Evolutionary conservation across 2,113 vertebrate species (phyloP).

Genomic region (Narcine bancroftii): DNA sequence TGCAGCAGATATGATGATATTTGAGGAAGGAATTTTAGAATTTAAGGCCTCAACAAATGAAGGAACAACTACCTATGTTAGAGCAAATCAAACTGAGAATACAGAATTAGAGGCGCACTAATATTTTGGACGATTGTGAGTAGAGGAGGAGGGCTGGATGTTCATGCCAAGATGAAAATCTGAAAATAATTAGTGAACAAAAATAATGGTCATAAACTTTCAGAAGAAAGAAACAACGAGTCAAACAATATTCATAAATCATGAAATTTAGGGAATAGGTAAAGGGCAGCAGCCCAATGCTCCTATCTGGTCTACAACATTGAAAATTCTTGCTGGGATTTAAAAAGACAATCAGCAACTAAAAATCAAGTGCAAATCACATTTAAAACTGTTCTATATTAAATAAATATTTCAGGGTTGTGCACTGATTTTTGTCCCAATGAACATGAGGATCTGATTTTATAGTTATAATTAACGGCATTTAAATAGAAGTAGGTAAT

Average conservation of each 20-base stretch:
- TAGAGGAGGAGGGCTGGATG: neutral
- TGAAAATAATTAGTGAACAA: constrained; percentile 15
- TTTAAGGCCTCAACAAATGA: neutral
- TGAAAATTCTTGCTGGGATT: neutral
- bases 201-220: neutral
- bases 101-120: neutral
- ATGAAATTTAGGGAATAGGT: neutral
- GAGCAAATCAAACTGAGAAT: neutral
- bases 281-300: neutral
- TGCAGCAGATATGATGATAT: neutral
- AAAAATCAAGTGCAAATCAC: neutral
- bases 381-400: neutral
- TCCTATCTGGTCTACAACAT: neutral
- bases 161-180: neutral
- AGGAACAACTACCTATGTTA: neutral
- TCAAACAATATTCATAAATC: neutral
- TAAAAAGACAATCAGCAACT: constrained; percentile 2
- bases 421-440: neutral
- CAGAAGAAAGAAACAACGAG: neutral
- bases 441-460: neutral
- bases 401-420: neutral
- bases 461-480: neutral
- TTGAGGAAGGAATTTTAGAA: neutral
- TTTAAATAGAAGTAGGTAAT: neutral
- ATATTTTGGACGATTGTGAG: neutral